Conservation (phyloP, 2,888 invertebrate genomes). For the Ophonus ardosiacus region DNA sequence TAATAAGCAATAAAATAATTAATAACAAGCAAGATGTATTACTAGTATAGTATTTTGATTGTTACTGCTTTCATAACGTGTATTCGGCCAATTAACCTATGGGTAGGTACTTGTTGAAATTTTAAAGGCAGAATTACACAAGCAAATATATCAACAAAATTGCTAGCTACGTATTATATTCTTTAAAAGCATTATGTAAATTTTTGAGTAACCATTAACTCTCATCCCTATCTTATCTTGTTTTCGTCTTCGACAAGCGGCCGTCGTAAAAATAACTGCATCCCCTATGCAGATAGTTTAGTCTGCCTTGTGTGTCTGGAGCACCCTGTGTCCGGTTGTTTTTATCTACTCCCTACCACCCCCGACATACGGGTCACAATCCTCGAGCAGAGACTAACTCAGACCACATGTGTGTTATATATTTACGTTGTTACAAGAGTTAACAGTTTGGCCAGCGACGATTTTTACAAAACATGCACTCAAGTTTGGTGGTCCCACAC, state of each 20-base stretch:
- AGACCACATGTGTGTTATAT: conserved; percentile 62
- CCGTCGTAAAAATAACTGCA: conserved; percentile 62
- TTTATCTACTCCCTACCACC: neutral
- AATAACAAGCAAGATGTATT: too few relatives aligned
- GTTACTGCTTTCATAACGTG: too few relatives aligned
- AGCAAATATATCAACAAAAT: too few relatives aligned
- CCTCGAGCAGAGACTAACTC: neutral
- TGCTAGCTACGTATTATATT: neutral
- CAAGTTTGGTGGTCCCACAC: conserved; percentile 41
- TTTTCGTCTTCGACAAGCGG: conserved; percentile 45
- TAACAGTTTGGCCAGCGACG: conserved; percentile 61
- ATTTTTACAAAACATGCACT: conserved; percentile 60
- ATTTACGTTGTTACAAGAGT: conserved; percentile 63
- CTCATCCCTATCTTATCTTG: conserved; percentile 43
- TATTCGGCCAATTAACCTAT: too few relatives aligned
- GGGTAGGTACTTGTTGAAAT: too few relatives aligned
- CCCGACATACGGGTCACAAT: conserved; percentile 21
- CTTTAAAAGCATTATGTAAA: neutral
- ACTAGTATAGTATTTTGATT: too few relatives aligned
- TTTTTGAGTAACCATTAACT: neutral
- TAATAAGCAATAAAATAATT: too few relatives aligned
- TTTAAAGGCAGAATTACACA: too few relatives aligned
- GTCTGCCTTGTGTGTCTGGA: conserved; percentile 46
- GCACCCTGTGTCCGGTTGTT: conserved; percentile 56
- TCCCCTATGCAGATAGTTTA: conserved; percentile 64